Conservation (phyloP, 2,113 vertebrate genomes). For the Podocnemis expansa region DNA sequence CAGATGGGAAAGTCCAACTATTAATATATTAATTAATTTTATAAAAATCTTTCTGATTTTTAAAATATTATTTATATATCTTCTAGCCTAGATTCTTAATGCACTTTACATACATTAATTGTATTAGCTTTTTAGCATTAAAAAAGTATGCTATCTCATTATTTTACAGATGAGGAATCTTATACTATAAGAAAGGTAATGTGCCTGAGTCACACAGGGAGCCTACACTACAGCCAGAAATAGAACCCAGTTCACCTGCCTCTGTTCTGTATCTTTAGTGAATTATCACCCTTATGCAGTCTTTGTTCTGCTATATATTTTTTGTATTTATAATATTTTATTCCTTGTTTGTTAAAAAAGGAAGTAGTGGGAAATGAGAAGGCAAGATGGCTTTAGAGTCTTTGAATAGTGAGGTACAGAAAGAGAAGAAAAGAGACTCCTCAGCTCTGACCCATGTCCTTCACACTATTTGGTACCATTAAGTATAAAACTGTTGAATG, state of each 20-base stretch:
- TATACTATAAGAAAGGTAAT: background rate
- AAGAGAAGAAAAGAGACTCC: background rate
- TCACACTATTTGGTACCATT: background rate
- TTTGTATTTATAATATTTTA: background rate
- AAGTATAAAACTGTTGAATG: background rate
- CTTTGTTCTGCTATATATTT: background rate
- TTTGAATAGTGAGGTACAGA: background rate
- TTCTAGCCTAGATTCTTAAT: background rate
- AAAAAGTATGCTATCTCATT: background rate
- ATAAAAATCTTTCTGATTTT: too few relatives aligned
- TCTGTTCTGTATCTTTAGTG: background rate
- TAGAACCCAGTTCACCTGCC: background rate
- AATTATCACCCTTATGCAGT: background rate
- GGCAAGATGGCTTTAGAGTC: background rate
- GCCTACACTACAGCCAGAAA: background rate
- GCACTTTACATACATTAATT: background rate
- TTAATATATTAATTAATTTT: too few relatives aligned
- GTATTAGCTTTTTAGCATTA: background rate
- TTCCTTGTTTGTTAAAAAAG: too few relatives aligned
- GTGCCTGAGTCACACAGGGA: background rate
- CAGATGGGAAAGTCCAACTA: background rate
- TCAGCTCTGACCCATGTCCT: background rate
- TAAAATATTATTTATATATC: background rate
- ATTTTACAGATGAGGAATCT: background rate
- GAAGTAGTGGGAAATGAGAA: background rate